A percentile compares a stretch with the other conserved stretches of the same genome.
phyloP scores from a whole-genome alignment of 2,113 vertebrate species.

The Thryonomys swinderianus region DNA sequence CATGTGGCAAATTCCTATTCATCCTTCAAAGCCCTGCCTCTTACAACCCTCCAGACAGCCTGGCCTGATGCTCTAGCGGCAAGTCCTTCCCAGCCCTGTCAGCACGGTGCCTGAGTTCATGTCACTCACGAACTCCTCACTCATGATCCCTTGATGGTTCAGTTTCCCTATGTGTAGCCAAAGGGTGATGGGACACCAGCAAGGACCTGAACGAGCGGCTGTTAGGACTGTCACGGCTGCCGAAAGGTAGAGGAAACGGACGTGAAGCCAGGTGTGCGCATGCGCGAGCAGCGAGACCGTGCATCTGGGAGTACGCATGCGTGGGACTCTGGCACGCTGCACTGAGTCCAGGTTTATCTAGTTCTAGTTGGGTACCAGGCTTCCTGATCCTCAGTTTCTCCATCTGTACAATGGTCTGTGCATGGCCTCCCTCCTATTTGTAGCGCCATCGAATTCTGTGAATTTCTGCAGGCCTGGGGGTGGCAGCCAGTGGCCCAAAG shows the following conservation, averaged over 20 bases:
- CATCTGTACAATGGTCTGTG: neutral
- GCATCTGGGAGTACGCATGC: neutral
- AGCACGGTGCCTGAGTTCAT: neutral
- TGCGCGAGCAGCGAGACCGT: fast-evolving
- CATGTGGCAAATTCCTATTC: conserved; percentile 3
- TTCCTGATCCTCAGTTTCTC: neutral
- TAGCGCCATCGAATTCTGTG: neutral
- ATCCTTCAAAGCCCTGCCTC: conserved; percentile 19
- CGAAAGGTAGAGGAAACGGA: fast-evolving
- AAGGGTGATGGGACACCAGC: neutral
- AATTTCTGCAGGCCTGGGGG: neutral
- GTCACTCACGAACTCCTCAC: neutral
- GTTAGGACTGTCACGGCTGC: neutral
- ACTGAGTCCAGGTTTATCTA: neutral
- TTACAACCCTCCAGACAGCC: neutral
- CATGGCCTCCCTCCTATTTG: too few species aligned
- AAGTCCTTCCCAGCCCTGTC: neutral
- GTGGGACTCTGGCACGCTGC: too few species aligned
- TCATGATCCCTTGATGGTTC: neutral
- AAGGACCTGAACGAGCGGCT: neutral
- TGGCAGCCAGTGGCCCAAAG: fast-evolving
- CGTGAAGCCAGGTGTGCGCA: neutral
- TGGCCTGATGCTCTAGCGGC: neutral
- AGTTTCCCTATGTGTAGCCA: neutral
- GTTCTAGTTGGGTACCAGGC: neutral